Evolutionary conservation across 37 sponge, comb jelly and placozoan species (phyloP), one percentile per base, ranked within the genome.

Genomic region (Crambe crambe): DNA sequence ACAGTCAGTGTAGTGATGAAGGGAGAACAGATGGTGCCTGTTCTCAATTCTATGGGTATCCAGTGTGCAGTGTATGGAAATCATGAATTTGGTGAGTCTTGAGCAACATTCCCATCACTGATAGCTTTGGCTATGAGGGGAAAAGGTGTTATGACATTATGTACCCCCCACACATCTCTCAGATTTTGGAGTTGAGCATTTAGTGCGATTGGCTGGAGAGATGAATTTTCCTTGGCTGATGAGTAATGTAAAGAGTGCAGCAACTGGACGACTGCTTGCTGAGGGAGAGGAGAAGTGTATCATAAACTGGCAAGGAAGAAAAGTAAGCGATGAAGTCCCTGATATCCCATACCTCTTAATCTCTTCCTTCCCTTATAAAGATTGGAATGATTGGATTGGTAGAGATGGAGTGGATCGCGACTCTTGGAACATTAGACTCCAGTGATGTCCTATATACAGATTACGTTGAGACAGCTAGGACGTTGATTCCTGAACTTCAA

Each of bases 161-260:
- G 23, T 60, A 60, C 6, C 27, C 12, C 12, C 6, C 51, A 15
- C 51, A 47, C 51, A 12, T 12, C 51, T 47, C 51, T 47, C 72
- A 92, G 93, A 94, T 42, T 94, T 94, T 86, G 94, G 94, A 29
- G 56, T 94, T 30, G 94, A 94, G 8, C 87, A 94, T 63, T 58
- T 94, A 59, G 77, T 80, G 27, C 43, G 75, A 3, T 20, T 94
- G 44, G 67, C 84, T 3, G 47, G 51, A 21, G 31, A 77, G 65
- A 85, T 80, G 56, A 75, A 75, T 34, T 89, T 89, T 68, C 90
- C 90, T 0, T 94, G 94, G 94, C 78, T 94, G 32, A 86, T 94
- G 90, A 87, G 87, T 57, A 94, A 94, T 74, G 89, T 89, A 0
- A 21, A 73, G 27, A 75, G 82, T 77, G 81, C 59, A 27, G 27